Conservation (phyloP, 2,888 invertebrate genomes). For the Stenoptilia bipunctidactyla region DNA sequence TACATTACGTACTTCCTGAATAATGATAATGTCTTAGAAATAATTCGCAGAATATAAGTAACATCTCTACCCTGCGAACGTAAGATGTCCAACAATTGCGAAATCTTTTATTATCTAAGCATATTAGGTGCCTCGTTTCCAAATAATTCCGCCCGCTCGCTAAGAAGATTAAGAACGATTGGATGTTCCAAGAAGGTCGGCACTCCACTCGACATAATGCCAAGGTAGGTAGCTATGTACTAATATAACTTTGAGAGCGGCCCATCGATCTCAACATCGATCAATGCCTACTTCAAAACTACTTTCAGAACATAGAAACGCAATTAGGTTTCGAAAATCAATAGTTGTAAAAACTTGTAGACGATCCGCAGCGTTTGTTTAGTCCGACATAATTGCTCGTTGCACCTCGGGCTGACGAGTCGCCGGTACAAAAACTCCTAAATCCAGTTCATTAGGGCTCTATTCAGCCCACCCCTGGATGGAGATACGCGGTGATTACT, state of each 20-base stretch:
- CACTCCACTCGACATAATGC: slow-evolving; percentile 34
- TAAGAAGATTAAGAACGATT: slow-evolving; percentile 69
- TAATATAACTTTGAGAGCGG: slow-evolving; percentile 41
- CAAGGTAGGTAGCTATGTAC: slow-evolving; percentile 18
- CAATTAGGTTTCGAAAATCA: slow-evolving; percentile 27
- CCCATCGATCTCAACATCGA: slow-evolving; percentile 49
- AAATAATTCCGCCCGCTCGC: slow-evolving; percentile 48
- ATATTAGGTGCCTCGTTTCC: slow-evolving; percentile 56
- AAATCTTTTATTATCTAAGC: slow-evolving; percentile 60
- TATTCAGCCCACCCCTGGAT: slow-evolving; percentile 69
- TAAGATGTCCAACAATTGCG: slow-evolving; percentile 26
- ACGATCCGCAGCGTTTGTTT: slow-evolving; percentile 53
- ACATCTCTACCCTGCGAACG: neutral
- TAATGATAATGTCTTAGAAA: too few relatives aligned
- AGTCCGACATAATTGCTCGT: slow-evolving; percentile 64
- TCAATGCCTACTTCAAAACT: slow-evolving; percentile 33
- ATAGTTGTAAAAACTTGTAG: slow-evolving; percentile 23
- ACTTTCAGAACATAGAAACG: slow-evolving; percentile 21
- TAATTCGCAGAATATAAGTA: neutral
- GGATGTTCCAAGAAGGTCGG: slow-evolving; percentile 59
- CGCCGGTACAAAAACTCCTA: slow-evolving; percentile 68
- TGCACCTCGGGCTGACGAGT: slow-evolving; percentile 65
- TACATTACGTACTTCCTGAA: too few relatives aligned
- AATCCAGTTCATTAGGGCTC: slow-evolving; percentile 72
- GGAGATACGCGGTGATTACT: slow-evolving; percentile 72